Base-by-base conservation (phyloP, 2,113 vertebrate species). In the Zeus faber region DNA sequence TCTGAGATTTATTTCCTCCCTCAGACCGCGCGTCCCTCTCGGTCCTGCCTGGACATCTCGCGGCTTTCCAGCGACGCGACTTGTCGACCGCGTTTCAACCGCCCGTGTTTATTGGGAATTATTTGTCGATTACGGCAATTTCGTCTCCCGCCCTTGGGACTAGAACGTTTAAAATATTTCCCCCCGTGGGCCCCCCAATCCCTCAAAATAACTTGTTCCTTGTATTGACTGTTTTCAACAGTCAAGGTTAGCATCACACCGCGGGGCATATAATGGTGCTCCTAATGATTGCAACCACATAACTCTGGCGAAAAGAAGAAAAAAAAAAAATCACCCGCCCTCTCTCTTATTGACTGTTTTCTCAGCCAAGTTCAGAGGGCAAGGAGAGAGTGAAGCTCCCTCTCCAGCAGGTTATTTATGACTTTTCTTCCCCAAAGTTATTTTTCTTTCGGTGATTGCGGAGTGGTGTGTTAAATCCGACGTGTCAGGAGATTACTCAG, bases 401-500 rank as follows among this genome's bases (percentile, higher is more conserved):
- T 72, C 74, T 74, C 74, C 64, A 50, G 70, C 25, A 20, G 64
- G 79, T 83, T 85, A 87, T 87, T 88, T 85, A 85, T 85, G 81
- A 81, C 80, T 80, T 86, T 77, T 81, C 67, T 76, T 62, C 79
- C 73, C 60, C 67, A 81, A 80, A 85, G 80, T 84, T 85, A 85
- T 85, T 87, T 88, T 84, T 84, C 83, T 87, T 86, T 73, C 76
- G 75, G 72, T 82, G 82, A 85, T 84, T 83, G 84, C 66, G 5
- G 69, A 81, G 66, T 62, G 68, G 81, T 82, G 85, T 87, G 83
- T 84, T 80, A 82, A 85, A 84, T 77, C 80, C 50, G 49, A 82
- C 71, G 73, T 77, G 85, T 82, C 62, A 48, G 65, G 71, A 81
- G 77, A 85, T 87, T 85, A 86, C 79, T 87, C 85, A 84, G 76